Evolutionary conservation across 2,113 vertebrate genomes (phyloP).

Genomic region (Atherinomorus stipes): DNA sequence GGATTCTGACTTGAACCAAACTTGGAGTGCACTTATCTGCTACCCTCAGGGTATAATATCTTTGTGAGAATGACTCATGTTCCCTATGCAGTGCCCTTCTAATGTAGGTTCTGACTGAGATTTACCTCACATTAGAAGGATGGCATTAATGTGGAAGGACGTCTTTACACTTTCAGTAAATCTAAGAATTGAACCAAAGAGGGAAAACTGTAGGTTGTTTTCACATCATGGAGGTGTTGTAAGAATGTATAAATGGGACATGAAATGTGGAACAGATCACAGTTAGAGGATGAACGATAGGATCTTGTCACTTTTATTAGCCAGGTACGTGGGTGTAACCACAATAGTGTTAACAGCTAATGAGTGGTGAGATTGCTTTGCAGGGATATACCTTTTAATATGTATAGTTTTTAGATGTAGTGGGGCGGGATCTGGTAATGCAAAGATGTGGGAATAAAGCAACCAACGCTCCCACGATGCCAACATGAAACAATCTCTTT

Average conservation of each 20-base stretch:
- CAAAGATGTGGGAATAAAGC: conserved; percentile 50
- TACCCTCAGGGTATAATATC: conserved; percentile 55
- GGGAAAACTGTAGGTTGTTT: neutral
- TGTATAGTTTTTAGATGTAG: neutral
- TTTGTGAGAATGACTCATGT: conserved; percentile 48
- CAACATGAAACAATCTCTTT: conserved; percentile 68
- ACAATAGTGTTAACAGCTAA: conserved; percentile 32
- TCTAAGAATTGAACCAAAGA: conserved; percentile 4
- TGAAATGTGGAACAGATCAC: conserved; percentile 9
- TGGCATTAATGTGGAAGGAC: neutral
- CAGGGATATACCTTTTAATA: conserved; percentile 12
- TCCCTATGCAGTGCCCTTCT: conserved; percentile 44
- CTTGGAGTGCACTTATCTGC: conserved; percentile 63
- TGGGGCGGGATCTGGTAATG: conserved; percentile 9
- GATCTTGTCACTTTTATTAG: conserved; percentile 59
- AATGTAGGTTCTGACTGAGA: conserved; percentile 35
- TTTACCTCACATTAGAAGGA: conserved; percentile 16
- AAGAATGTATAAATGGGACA: conserved; percentile 5
- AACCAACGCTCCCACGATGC: conserved; percentile 46
- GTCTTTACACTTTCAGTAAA: neutral
- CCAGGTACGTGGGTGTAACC: conserved; percentile 49
- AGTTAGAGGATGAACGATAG: conserved; percentile 32
- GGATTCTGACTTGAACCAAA: conserved; percentile 48
- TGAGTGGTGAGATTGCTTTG: conserved; percentile 40
- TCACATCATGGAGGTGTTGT: neutral